Base-by-base conservation (phyloP, 2,888 invertebrate species). In the Mellilla xanthometata region DNA sequence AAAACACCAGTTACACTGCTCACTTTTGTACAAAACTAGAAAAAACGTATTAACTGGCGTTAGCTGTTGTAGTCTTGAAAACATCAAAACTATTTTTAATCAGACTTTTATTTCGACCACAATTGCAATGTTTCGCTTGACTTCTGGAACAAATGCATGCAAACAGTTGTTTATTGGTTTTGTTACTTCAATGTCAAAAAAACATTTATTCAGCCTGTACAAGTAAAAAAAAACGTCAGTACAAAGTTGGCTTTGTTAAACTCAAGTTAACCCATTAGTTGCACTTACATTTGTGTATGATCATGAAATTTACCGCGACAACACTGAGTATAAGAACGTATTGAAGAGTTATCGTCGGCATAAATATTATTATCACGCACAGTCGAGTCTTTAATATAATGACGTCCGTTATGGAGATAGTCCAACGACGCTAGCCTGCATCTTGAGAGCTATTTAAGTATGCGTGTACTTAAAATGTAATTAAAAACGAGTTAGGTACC, bases 401-500 rank as follows among this genome's bases (percentile, higher is more conserved):
- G 59, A 62, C 65, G 63, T 59, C 56, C 60, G 56, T 57, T 68
- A 47, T 55, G 56, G 63, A 66, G 68, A 68, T 71, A 64, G 60
- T 45, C 38, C 49, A 53, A 53, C 59, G 60, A 65, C 52, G 65
- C 52, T 58, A 57, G 63, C 54, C 58, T 61, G 53, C 61, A 58
- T 62, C 66, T 67, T 54, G 39, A 61, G 65, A 67, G 62, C 62
- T 62, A 62, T 65, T 62, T 68, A 72, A 70, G 68, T 70, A 75
- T 61, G 61, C 63, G 62, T 61, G 67, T 71, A 69, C 69, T 78
- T 77, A 75, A 79, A 80, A 73, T 66, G 72, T 73, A 79, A 81
- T 80, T 81, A 77, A 79, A 79, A 82, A 79, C 81, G 41, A 75
- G 81, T 81, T 81, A n/a, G n/a, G n/a, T n/a, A 73, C 68, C 62